Evolutionary conservation across 2,113 vertebrate species (phyloP).

Genomic region (Chloebia gouldiae): DNA sequence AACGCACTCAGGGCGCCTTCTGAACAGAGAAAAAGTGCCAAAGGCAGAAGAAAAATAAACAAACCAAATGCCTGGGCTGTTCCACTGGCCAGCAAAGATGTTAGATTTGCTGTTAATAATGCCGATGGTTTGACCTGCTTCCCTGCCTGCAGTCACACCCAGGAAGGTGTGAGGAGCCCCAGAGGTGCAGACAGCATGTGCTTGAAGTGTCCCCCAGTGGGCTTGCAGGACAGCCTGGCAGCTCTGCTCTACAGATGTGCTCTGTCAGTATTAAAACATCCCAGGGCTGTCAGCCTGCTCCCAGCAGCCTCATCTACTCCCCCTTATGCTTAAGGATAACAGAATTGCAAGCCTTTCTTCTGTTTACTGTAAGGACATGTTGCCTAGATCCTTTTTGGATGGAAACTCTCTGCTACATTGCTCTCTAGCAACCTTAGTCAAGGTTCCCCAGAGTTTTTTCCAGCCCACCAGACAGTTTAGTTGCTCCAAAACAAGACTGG

Average conservation of each 20-base stretch:
- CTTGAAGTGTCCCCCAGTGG: not conserved
- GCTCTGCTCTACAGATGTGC: slow-evolving; percentile 34
- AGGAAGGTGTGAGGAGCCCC: slow-evolving; percentile 28
- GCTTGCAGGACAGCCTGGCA: not conserved
- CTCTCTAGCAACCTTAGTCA: slow-evolving; percentile 59
- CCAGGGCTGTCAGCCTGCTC: slow-evolving; percentile 13
- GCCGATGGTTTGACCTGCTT: not conserved
- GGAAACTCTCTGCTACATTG: slow-evolving; percentile 3
- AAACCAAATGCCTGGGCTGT: slow-evolving; percentile 31
- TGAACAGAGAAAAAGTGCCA: not conserved
- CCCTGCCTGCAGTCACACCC: not conserved
- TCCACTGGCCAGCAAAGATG: slow-evolving; percentile 19
- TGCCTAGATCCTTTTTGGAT: slow-evolving; percentile 64
- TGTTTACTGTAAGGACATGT: slow-evolving; percentile 56
- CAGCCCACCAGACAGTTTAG: slow-evolving; percentile 24
- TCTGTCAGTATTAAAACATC: slow-evolving; percentile 44
- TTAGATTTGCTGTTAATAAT: slow-evolving; percentile 10
- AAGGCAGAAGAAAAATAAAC: slow-evolving; percentile 60
- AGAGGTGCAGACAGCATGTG: not conserved
- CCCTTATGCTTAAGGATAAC: slow-evolving; percentile 3
- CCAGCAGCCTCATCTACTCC: slow-evolving; percentile 19
- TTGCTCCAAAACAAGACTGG: slow-evolving; percentile 29
- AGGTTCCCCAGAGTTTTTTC: slow-evolving; percentile 43
- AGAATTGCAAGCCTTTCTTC: slow-evolving; percentile 29
- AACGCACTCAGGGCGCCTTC: not conserved